These are phyloP conservation scores for Helobdella robusta DNA, from an alignment of 2,888 invertebrate genomes.

Conservation along the genomic window DNA sequence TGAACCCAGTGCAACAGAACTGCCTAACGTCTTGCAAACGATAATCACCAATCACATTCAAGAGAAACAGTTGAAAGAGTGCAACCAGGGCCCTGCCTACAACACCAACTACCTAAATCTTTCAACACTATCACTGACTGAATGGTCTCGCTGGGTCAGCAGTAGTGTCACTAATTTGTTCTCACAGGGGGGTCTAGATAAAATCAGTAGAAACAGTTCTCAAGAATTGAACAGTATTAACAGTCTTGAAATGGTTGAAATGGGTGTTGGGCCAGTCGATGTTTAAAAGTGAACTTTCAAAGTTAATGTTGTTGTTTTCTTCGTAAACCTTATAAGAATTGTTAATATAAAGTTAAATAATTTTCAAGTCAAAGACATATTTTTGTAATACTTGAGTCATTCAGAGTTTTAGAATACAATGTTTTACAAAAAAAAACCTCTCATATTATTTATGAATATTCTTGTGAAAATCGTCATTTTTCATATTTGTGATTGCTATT, in stretches of 20 bases:
- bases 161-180: constrained; percentile 6
- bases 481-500: too few species aligned
- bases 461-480: too few species aligned
- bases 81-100: too few species aligned
- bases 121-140: not conserved
- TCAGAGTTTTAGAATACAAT: too few species aligned
- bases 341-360: too few species aligned
- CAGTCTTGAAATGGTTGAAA: constrained; percentile 17
- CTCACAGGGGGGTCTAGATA: not conserved
- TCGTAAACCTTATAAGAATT: too few species aligned
- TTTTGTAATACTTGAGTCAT: too few species aligned
- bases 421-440: too few species aligned
- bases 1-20: not conserved
- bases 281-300: not conserved
- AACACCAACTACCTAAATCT: not conserved
- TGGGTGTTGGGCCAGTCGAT: constrained; percentile 5
- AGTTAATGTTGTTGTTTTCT: too few species aligned
- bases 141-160: constrained; percentile 12
- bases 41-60: constrained; percentile 13
- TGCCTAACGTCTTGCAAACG: constrained; percentile 1
- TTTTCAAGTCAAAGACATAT: too few species aligned
- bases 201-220: not conserved
- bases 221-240: constrained; percentile 7
- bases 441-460: too few species aligned
- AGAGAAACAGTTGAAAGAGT: constrained; percentile 6